phyloP scores from a whole-genome alignment of 2,797 vertebrate genomes.

The Coccyzus lansbergi region DNA sequence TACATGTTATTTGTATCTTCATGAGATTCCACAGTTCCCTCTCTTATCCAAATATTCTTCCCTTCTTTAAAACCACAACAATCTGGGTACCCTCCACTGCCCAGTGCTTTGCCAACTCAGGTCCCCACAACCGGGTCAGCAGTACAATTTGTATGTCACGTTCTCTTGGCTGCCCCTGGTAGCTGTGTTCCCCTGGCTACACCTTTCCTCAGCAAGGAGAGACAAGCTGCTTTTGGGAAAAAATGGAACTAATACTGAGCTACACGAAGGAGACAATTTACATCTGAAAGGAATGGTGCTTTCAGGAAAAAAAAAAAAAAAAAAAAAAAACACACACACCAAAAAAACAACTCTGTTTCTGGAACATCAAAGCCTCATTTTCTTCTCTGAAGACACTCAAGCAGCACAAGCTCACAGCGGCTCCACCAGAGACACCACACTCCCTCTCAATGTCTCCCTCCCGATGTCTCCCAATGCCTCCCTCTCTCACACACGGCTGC shows the following conservation, averaged over 20 bases:
- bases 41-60: not conserved
- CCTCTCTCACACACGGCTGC: not conserved
- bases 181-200: not conserved
- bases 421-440: not conserved
- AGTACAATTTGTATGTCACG: not conserved
- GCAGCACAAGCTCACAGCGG: not conserved
- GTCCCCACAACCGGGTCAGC: not conserved
- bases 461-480: too few species aligned
- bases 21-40: not conserved
- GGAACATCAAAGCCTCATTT: not conserved
- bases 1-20: not conserved
- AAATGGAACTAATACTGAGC: not conserved
- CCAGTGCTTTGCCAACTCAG: not conserved
- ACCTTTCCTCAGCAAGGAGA: not conserved
- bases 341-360: not conserved
- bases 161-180: rapidly evolving
- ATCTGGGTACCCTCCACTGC: not conserved
- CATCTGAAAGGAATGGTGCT: not conserved
- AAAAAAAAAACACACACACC: not conserved
- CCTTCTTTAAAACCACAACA: too few species aligned
- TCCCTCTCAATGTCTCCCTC: not conserved
- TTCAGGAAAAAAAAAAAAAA: not conserved
- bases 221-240: not conserved
- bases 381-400: not conserved
- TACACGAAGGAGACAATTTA: not conserved